Evolutionary conservation across 1,140 invertebrate species (phyloP), one percentile per base, ranked within the genome.

Genomic region (Formica exsecta): DNA sequence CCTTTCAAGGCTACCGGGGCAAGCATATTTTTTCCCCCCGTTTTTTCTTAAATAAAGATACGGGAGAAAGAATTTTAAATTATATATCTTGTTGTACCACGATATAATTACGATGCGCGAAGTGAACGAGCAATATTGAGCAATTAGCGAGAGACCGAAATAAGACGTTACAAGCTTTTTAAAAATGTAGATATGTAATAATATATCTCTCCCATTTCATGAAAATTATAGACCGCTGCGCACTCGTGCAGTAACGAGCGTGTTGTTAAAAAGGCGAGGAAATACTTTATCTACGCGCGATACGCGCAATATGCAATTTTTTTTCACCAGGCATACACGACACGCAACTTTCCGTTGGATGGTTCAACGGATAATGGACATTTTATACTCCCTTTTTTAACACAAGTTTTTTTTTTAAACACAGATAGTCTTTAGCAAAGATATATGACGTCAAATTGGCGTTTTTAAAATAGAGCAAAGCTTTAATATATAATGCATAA

Each of bases 201-300:
- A 86, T 29, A 81, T 81, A 85, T 76, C 66, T 74, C 68, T 54
- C 57, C 25, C 75, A 51, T 75, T 70, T 64, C 41, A 73, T 79
- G 79, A 70, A 81, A 85, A 89, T 89, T 89, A 89, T 77, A 77
- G 77, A 57, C 64, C 59, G 77, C 51, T 84, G 87, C 87, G 79
- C 68, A 80, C 86, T 87, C 74, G 87, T 86, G 89, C 59, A 66
- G 59, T 57, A 71, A 87, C 73, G 86, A 86, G 77, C 83, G 71
- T 65, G 80, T 90, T 48, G 86, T 86, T 86, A 54, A 85, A 87
- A 90, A 89, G 88, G 75, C 88, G 88, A 77, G 89, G 89, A 90
- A 90, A 90, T 90, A 85, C 84, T 90, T 77, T 85, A 85, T 90
- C 88, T 90, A 89, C 88, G 85, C 65, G 48, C 71, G 76, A 79